These are phyloP conservation scores for Xenus cinereus DNA, from an alignment of 2,113 vertebrate species.

Conservation along the genomic window DNA sequence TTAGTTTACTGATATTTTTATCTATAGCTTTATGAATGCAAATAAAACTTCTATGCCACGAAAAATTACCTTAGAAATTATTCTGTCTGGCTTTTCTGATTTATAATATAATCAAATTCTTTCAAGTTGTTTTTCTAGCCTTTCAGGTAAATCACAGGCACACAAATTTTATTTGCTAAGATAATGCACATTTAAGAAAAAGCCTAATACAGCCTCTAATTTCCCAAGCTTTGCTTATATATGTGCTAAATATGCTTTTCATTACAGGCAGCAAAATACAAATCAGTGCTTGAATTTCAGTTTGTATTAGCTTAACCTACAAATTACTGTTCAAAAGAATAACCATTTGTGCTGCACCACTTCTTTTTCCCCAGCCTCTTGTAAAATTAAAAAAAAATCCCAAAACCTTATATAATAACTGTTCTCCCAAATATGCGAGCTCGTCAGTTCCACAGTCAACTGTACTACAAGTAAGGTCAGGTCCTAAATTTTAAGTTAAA, in stretches of 20 bases:
- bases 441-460: background rate
- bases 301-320: background rate
- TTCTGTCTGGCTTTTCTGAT: conserved; percentile 43
- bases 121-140: conserved; percentile 38
- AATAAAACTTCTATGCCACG: background rate
- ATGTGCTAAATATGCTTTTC: background rate
- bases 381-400: background rate
- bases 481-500: background rate
- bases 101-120: conserved; percentile 36
- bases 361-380: background rate
- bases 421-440: background rate
- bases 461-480: background rate
- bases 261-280: background rate
- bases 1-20: background rate
- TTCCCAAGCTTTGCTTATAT: background rate
- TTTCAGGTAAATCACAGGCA: conserved; percentile 30
- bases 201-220: background rate
- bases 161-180: background rate
- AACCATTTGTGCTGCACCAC: background rate
- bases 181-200: conserved; percentile 4
- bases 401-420: background rate
- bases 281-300: background rate
- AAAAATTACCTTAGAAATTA: conserved; percentile 13
- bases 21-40: background rate
- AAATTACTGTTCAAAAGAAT: background rate